Conservation (phyloP, 2,797 vertebrate species). For the Micropoecilia bifurca region DNA sequence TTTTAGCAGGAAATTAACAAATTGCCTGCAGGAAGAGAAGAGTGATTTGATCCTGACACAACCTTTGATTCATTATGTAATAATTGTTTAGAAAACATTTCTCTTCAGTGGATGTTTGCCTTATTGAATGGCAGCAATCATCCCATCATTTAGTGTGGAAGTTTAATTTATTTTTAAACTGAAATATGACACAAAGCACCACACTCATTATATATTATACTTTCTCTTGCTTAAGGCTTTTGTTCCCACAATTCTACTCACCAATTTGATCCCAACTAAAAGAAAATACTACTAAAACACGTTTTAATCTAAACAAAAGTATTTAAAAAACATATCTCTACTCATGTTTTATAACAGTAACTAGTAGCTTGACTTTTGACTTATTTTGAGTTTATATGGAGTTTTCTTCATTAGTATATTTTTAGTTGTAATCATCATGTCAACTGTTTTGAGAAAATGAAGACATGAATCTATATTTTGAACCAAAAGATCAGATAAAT, state of each 20-base stretch:
- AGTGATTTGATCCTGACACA: conserved; percentile 7
- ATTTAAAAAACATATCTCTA: neutral
- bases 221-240: neutral
- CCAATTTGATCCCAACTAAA: neutral
- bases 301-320: neutral
- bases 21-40: conserved; percentile 14
- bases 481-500: conserved; percentile 4
- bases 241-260: neutral
- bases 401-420: neutral
- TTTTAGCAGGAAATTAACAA: conserved; percentile 29
- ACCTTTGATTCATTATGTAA: conserved; percentile 19
- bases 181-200: neutral
- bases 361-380: no score
- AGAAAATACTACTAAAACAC: neutral
- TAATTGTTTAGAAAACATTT: conserved; percentile 4
- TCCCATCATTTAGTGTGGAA: neutral
- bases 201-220: neutral
- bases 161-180: neutral
- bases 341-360: no score
- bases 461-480: neutral
- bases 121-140: neutral
- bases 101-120: neutral
- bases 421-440: neutral
- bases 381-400: no score
- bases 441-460: no score